phyloP scores from a whole-genome alignment of 2,888 invertebrate genomes.

The Timandra comae region DNA sequence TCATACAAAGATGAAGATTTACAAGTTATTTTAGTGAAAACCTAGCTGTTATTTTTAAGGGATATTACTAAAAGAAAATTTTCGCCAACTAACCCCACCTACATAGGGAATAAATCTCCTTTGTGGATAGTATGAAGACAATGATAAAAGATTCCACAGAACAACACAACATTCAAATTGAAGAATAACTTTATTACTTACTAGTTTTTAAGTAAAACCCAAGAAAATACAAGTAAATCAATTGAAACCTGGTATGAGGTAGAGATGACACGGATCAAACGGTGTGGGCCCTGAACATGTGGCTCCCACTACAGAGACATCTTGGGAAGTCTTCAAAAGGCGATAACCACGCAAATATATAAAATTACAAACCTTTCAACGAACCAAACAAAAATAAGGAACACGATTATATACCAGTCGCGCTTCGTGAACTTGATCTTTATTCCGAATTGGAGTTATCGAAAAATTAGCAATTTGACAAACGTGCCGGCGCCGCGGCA shows the following conservation, averaged over 20 bases:
- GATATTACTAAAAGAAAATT: slow-evolving; percentile 1
- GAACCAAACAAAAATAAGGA: slow-evolving; percentile 33
- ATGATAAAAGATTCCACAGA: no score
- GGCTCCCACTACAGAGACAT: slow-evolving; percentile 58
- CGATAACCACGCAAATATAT: slow-evolving; percentile 37
- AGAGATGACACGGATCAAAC: slow-evolving; percentile 32
- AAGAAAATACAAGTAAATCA: no score
- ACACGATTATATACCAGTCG: slow-evolving; percentile 28
- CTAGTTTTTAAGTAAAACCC: no score
- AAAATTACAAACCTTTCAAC: slow-evolving; percentile 38
- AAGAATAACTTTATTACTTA: no score
- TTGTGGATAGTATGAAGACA: slow-evolving; percentile 23
- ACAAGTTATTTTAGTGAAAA: not conserved
- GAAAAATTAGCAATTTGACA: slow-evolving; percentile 63
- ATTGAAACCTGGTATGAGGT: slow-evolving; percentile 30
- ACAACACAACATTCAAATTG: no score
- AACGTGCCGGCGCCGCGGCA: slow-evolving; percentile 70
- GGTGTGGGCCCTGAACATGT: slow-evolving; percentile 65
- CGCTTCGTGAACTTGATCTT: slow-evolving; percentile 39
- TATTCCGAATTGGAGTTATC: slow-evolving; percentile 40
- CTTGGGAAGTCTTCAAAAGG: slow-evolving; percentile 49
- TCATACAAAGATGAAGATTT: slow-evolving; percentile 14
- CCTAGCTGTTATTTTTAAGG: not conserved
- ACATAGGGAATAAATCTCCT: slow-evolving; percentile 35
- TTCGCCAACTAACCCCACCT: slow-evolving; percentile 64